Evolutionary conservation across 2,113 vertebrate genomes (phyloP).

Genomic region (Nycticebus coucang): DNA sequence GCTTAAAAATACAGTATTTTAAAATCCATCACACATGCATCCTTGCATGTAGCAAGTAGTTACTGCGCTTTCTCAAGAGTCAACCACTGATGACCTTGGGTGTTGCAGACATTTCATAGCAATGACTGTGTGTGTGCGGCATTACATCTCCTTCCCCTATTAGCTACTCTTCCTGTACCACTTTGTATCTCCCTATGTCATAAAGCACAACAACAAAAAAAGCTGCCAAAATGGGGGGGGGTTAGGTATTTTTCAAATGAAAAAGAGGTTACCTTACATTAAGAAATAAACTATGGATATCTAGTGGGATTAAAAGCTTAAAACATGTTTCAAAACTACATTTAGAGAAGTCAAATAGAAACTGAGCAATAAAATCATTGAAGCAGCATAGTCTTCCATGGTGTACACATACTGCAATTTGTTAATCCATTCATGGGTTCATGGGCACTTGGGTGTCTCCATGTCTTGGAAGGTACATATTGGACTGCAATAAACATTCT

Average conservation of each 20-base stretch:
- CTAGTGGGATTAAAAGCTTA: neutral
- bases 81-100: neutral
- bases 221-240: neutral
- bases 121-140: neutral
- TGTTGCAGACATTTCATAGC: neutral
- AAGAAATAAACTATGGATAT: constrained; percentile 7
- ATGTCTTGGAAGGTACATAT: too few species aligned
- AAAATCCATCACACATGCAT: neutral
- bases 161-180: neutral
- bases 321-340: constrained; percentile 32
- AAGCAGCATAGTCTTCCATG: neutral
- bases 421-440: too few species aligned
- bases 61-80: neutral
- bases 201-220: constrained; percentile 10
- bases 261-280: neutral
- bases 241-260: neutral
- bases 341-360: constrained; percentile 39
- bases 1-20: neutral
- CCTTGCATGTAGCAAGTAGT: neutral
- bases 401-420: too few species aligned
- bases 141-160: neutral
- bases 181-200: neutral
- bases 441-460: too few species aligned
- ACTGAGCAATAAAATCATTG: constrained; percentile 62
- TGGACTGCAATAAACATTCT: too few species aligned